Conservation (phyloP, 2,113 vertebrate genomes). For the Phalacrocorax pelagicus region DNA sequence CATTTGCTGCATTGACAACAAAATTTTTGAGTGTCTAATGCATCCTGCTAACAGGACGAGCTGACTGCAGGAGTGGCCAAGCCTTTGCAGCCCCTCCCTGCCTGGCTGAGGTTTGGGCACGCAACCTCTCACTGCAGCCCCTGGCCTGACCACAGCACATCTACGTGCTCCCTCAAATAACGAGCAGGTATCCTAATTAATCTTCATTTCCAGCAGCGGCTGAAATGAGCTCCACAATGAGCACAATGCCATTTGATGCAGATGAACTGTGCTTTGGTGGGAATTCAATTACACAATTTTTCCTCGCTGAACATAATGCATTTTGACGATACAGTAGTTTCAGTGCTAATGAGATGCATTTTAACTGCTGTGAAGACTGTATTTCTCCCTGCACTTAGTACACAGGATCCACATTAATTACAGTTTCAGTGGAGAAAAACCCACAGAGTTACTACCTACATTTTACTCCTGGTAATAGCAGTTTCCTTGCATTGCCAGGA, state of each 20-base stretch:
- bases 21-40: neutral
- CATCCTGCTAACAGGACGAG: fast-evolving
- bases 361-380: constrained; percentile 45
- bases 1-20: neutral
- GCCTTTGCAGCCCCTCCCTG: neutral
- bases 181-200: constrained; percentile 27
- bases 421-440: constrained; percentile 40
- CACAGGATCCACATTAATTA: constrained; percentile 64
- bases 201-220: constrained; percentile 43
- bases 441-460: constrained; percentile 31
- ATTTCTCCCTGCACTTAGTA: constrained; percentile 48
- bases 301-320: constrained; percentile 42
- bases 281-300: constrained; percentile 61
- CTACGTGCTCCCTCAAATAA: neutral
- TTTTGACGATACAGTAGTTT: constrained; percentile 48
- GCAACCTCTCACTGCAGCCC: neutral
- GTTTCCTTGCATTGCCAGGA: constrained; percentile 14
- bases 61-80: neutral
- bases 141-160: neutral
- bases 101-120: neutral
- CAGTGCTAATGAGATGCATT: constrained; percentile 63
- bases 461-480: constrained; percentile 48
- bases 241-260: constrained; percentile 13
- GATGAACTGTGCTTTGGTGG: constrained; percentile 62
- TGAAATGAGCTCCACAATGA: neutral